Conservation (phyloP, 2,797 vertebrate genomes). For the Brotula barbata region DNA sequence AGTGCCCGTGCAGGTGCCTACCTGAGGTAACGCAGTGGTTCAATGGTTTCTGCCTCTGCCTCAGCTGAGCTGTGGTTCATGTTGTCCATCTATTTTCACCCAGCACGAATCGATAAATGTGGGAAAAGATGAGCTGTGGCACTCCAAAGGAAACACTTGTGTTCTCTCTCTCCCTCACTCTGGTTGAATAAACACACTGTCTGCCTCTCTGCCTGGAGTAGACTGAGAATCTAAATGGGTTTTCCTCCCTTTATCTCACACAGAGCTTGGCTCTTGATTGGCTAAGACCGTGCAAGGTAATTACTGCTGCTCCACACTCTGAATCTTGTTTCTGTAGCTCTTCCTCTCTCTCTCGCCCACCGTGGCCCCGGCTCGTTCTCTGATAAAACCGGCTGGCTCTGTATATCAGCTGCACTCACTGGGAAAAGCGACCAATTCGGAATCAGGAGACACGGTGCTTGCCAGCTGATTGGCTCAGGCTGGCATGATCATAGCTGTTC, state of each 20-base stretch:
- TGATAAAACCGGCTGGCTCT: slow-evolving; percentile 69
- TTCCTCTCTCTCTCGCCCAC: slow-evolving; percentile 49
- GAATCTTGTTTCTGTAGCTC: slow-evolving; percentile 50
- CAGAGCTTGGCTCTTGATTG: slow-evolving; percentile 57
- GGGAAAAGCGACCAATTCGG: slow-evolving; percentile 78
- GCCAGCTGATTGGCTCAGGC: slow-evolving; percentile 75
- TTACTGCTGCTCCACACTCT: slow-evolving; percentile 47
- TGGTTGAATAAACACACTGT: slow-evolving; percentile 52
- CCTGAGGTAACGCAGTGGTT: slow-evolving; percentile 82
- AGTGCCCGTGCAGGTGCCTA: slow-evolving; percentile 55
- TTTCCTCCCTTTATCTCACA: slow-evolving; percentile 40
- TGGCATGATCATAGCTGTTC: slow-evolving; percentile 47
- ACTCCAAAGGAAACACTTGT: slow-evolving; percentile 54
- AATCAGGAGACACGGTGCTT: slow-evolving; percentile 66
- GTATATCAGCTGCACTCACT: slow-evolving; percentile 71
- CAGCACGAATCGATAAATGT: slow-evolving; percentile 42
- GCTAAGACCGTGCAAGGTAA: slow-evolving; percentile 54
- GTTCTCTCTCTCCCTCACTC: slow-evolving; percentile 44
- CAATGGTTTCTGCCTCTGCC: slow-evolving; percentile 77
- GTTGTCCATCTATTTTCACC: slow-evolving; percentile 70
- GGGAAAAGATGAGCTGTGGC: slow-evolving; percentile 53
- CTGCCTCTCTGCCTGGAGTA: slow-evolving; percentile 49
- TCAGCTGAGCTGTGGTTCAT: slow-evolving; percentile 84
- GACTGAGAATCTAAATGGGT: slow-evolving; percentile 53
- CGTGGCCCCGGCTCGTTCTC: slow-evolving; percentile 62